Evolutionary conservation across 2,113 vertebrate species (phyloP), one percentile per base, ranked within the genome.

Genomic region (Neogobius melanostomus): DNA sequence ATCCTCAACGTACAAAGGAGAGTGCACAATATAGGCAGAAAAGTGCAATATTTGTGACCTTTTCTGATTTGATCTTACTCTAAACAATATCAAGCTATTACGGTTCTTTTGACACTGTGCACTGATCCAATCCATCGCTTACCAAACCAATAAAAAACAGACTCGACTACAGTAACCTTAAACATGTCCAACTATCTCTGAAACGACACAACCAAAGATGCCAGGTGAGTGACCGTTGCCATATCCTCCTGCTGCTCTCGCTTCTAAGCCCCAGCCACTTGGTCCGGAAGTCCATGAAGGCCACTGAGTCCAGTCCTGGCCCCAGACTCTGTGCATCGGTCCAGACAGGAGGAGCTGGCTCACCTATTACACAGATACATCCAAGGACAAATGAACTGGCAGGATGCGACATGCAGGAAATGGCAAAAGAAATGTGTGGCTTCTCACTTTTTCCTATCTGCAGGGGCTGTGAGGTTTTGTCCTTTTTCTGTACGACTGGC

Each of bases 311-410:
- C 64, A 67, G 69, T 72, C 75, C 84, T 86, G 86, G 85, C 79
- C 77, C 74, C 70, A 10, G 69, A 48, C 56, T 54, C 62, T 43
- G 16, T 66, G 71, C 66, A 76, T 70, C 69, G 75, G 76, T 71
- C 51, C 51, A 77, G 75, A 72, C 83, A 83, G 85, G 83, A 78
- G 57, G 79, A 66, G 57, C 71, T 72, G 76, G 75, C 77, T 73
- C 64, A 63, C 36, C 71, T 68, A 59, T 65, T 75, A 68, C 54
- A 77, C 79, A 74, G 83, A 79, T 80, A 81, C 77, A 78, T 82
- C 82, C 81, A 85, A 80, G 85, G 83, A 87, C 84, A 87, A 83
- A 85, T 80, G 76, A 85, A 69, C 72, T 85, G 84, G 85, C 86
- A 63, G 68, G 76, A 66, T 65, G 61, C 61, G 74, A 77, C 76